Percentiles rank a stretch among this genome's conserved stretches.
These are phyloP conservation scores for Oopsacas minuta DNA, from an alignment of 37 sponge, comb jelly and placozoan genomes.

Conservation along the genomic window DNA sequence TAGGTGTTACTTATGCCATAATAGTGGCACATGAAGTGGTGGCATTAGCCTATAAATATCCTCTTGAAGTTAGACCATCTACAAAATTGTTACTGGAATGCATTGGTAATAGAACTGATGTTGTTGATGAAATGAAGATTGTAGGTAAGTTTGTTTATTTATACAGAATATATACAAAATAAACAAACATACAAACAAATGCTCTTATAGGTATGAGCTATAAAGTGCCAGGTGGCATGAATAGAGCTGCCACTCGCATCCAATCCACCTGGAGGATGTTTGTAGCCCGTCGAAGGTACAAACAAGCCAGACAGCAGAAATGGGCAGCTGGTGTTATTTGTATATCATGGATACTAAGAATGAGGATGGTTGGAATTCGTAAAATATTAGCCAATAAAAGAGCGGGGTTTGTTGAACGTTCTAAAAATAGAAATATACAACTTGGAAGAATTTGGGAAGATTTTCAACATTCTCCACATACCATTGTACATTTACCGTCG, in stretches of 20 bases:
- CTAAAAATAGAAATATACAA: conserved; percentile 1
- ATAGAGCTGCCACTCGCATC: conserved; percentile 51
- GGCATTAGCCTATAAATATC: conserved; percentile 40
- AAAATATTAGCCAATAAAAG: conserved; percentile 32
- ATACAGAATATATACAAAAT: background rate
- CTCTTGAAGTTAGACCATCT: conserved; percentile 44
- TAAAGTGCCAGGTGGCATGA: conserved; percentile 38
- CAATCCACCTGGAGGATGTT: conserved; percentile 73
- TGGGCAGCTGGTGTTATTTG: conserved; percentile 73
- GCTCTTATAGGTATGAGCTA: conserved; percentile 38
- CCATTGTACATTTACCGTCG: conserved; percentile 15
- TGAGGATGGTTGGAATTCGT: conserved; percentile 31
- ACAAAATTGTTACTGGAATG: conserved; percentile 22
- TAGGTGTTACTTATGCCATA: conserved; percentile 48
- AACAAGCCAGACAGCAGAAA: conserved; percentile 36
- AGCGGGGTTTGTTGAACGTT: conserved; percentile 17
- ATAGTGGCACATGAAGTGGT: conserved; percentile 36
- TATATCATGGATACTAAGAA: conserved; percentile 57
- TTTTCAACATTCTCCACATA: background rate
- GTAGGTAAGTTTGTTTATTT: background rate
- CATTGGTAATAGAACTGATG: background rate
- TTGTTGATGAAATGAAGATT: background rate
- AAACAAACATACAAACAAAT: background rate
- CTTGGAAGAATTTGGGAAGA: background rate
- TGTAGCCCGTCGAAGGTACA: conserved; percentile 32